Percentiles rank a stretch among this genome's conserved stretches.
phyloP scores from a whole-genome alignment of 2,888 invertebrate species.

The Andricus quercusramuli region DNA sequence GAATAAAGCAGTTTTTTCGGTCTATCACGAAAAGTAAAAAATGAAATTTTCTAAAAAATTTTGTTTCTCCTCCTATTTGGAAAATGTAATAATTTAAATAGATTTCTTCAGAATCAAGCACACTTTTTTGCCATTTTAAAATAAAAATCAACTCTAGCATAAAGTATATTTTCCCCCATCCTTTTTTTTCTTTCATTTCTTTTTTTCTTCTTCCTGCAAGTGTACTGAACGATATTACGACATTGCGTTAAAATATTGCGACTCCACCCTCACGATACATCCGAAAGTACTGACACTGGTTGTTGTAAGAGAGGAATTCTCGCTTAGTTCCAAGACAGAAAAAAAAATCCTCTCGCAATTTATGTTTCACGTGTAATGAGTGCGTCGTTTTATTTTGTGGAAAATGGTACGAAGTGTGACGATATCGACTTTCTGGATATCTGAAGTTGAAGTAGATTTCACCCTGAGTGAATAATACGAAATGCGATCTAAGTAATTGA shows the following conservation, averaged over 20 bases:
- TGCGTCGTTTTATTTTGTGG: conserved; percentile 43
- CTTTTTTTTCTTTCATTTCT: background rate
- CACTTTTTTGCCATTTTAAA: background rate
- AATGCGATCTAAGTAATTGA: background rate
- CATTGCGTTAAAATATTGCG: conserved; percentile 54
- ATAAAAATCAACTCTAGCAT: background rate
- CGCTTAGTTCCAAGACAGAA: conserved; percentile 47
- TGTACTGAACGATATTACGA: conserved; percentile 56
- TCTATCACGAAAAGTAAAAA: too few relatives aligned
- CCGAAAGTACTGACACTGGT: background rate
- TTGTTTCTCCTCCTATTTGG: too few relatives aligned
- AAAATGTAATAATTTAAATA: too few relatives aligned
- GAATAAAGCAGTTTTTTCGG: too few relatives aligned
- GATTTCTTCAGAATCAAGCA: too few relatives aligned
- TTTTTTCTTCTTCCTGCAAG: background rate
- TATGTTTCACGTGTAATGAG: conserved; percentile 37
- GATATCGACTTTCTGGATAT: conserved; percentile 25
- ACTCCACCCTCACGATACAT: conserved; percentile 31
- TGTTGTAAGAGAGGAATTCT: conserved; percentile 44
- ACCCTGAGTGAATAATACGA: conserved; percentile 14
- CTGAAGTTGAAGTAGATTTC: conserved; percentile 14
- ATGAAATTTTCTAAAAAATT: too few relatives aligned
- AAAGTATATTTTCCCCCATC: background rate
- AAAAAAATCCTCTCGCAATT: conserved; percentile 41
- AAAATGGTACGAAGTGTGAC: conserved; percentile 44